phyloP scores from a whole-genome alignment of 92 coral and sea anemone species.

The Siderastrea radians region DNA sequence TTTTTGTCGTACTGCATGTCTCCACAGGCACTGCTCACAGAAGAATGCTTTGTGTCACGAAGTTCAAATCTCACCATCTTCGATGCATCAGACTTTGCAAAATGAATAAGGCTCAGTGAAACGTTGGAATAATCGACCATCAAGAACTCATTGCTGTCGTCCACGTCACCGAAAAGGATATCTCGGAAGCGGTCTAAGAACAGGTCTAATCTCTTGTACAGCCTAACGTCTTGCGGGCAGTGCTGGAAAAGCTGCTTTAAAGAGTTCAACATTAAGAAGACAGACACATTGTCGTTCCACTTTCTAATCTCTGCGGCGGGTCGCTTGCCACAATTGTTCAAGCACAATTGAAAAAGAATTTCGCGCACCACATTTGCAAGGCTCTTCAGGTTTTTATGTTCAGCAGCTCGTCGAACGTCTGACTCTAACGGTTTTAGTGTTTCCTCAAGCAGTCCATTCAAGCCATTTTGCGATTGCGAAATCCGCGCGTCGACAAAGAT shows the following conservation, averaged over 20 bases:
- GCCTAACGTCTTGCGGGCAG: neutral
- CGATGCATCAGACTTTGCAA: constrained; percentile 17
- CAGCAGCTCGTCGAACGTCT: neutral
- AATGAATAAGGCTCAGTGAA: neutral
- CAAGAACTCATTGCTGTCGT: neutral
- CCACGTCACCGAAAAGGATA: neutral
- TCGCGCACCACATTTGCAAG: neutral
- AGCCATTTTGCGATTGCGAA: neutral
- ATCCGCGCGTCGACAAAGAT: neutral
- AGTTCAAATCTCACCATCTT: neutral
- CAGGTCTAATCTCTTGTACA: neutral
- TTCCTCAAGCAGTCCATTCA: neutral
- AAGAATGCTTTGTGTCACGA: too few species aligned
- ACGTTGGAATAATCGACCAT: constrained; percentile 1
- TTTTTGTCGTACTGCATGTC: too few species aligned
- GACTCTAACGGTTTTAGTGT: neutral
- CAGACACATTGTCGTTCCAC: neutral
- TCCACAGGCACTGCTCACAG: too few species aligned
- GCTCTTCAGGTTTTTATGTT: too few species aligned
- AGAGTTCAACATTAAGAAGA: neutral
- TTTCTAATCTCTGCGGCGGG: neutral
- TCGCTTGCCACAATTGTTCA: neutral
- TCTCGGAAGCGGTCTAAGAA: neutral
- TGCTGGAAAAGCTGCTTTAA: neutral
- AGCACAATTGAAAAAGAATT: neutral